phyloP scores from a whole-genome alignment of 2,113 vertebrate genomes.

The Hassar affinis region DNA sequence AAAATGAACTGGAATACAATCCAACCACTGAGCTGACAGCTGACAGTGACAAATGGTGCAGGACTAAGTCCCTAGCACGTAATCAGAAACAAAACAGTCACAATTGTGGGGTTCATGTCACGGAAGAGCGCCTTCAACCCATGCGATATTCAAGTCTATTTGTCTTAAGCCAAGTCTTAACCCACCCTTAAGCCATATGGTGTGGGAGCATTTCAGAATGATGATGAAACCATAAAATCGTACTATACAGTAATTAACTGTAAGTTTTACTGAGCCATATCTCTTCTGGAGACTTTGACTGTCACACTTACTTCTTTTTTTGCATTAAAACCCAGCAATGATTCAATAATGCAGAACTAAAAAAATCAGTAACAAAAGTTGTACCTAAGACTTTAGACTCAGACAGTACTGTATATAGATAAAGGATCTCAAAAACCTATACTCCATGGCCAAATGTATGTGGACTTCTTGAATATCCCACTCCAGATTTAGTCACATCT shows the following conservation, averaged over 20 bases:
- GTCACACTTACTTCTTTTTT: too few species aligned
- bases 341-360: too few species aligned
- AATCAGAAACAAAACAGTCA: neutral
- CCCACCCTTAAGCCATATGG: neutral
- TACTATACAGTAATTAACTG: too few species aligned
- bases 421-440: neutral
- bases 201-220: neutral
- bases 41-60: constrained; percentile 27
- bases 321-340: too few species aligned
- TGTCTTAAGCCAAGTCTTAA: neutral
- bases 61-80: neutral
- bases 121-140: neutral
- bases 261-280: too few species aligned
- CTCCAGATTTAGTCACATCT: neutral
- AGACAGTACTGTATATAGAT: neutral
- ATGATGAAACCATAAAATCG: neutral
- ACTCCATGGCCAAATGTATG: neutral
- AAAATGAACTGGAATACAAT: constrained; percentile 20
- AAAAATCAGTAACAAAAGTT: too few species aligned
- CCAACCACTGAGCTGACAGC: constrained; percentile 18
- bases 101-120: neutral
- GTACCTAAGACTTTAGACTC: too few species aligned
- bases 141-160: neutral
- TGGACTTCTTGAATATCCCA: neutral
- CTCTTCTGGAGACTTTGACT: too few species aligned